phyloP scores from a whole-genome alignment of 1,140 invertebrate species.

The Drosophila ironensis region DNA sequence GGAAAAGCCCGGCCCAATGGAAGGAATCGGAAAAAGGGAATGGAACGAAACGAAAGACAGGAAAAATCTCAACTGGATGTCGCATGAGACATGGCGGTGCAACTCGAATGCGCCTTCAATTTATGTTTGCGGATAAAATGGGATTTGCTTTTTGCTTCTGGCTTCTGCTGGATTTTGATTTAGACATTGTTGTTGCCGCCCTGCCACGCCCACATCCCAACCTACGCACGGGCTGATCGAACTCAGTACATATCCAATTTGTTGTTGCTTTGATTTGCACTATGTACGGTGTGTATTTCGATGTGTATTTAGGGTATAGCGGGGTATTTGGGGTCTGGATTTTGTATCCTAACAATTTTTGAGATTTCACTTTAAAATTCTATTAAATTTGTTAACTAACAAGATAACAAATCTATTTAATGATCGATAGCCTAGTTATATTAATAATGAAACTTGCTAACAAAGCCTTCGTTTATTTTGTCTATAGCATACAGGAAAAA shows the following conservation, averaged over 20 bases:
- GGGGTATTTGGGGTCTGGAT: constrained; percentile 25
- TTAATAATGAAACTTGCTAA: no score
- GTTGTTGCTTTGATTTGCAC: constrained; percentile 76
- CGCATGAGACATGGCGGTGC: constrained; percentile 65
- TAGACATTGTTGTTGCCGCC: constrained; percentile 53
- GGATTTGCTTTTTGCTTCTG: constrained; percentile 69
- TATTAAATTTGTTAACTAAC: no score
- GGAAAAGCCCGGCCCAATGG: background rate
- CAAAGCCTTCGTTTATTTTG: no score
- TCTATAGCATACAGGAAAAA: no score
- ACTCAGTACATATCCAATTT: constrained; percentile 71
- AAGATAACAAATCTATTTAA: no score
- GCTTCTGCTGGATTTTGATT: constrained; percentile 59
- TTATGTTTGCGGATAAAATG: constrained; percentile 80
- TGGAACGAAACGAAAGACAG: constrained; percentile 14
- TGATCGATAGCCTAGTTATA: no score
- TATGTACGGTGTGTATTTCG: constrained; percentile 26
- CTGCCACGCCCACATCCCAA: constrained; percentile 26
- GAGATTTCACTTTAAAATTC: no score
- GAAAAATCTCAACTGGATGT: constrained; percentile 39
- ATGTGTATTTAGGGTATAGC: constrained; percentile 7
- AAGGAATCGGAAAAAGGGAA: constrained; percentile 7
- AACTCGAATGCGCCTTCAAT: constrained; percentile 73
- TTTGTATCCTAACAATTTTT: no score
- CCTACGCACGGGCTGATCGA: constrained; percentile 39